Evolutionary conservation across 2,113 vertebrate genomes (phyloP), one percentile per base, ranked within the genome.

Genomic region (Hippopotamus amphibius): DNA sequence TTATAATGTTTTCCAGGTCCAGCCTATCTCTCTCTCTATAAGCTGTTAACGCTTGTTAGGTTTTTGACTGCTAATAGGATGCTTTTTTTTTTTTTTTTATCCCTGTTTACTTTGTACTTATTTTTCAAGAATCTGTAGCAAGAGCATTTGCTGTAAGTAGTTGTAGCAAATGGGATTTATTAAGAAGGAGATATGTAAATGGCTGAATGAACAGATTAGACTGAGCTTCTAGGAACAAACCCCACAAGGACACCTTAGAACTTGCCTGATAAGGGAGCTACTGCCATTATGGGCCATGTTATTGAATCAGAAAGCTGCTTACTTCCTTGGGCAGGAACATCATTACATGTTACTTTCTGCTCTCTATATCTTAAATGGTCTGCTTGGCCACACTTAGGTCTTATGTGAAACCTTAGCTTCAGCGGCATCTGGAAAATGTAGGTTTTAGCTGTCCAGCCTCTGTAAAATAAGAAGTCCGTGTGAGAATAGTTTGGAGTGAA

Each of bases 341-440:
- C 37, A 61, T 77, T 74, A 14, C 16, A 28, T 82, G 16, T 76
- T 91, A 61, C 8, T 74, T 94, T 88, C 37, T 90, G 46, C 43
- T 16, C 21, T 59, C 30, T 3, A 0, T 65, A 13, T 92, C 63
- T 88, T 86, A 82, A 22, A 11, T 28, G 85, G 28, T 81, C 66
- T 93, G 41, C 68, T 93, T 85, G 59, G 50, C 57, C 30, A 74
- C 22, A 79, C 57, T 81, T 91, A 89, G 57, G 28, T 85, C 71
- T 26, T 69, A 33, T 16, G 43, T 90, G 84, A 95, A 93, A 88
- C 48, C 24, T 88, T 85, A 93, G 53, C 43, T 82, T 81, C 48
- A 22, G 5, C 13, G 41, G 21, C 59, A 33, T 68, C 65, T 82
- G 85, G 55, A n/a, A 72, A 89, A 79, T 71, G 65, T 22, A 26